These are phyloP conservation scores for Delichon dasypus DNA, from an alignment of 2,797 vertebrate species.

Conservation along the genomic window DNA sequence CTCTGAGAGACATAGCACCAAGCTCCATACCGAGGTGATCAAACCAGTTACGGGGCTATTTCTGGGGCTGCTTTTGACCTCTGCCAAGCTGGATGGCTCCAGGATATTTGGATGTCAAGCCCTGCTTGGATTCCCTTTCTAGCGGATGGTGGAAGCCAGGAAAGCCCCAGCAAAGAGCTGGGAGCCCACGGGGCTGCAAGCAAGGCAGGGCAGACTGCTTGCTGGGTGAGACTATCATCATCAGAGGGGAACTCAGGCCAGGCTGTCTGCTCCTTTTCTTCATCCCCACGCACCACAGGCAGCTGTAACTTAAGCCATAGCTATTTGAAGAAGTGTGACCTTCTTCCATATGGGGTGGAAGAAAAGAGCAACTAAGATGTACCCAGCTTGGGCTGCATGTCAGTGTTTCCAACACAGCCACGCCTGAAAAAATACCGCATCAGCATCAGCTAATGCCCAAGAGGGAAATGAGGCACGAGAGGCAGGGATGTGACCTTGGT, in stretches of 20 bases:
- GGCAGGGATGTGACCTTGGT: not conserved
- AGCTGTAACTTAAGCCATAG: not conserved
- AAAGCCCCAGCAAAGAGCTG: not conserved
- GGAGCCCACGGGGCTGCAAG: not conserved
- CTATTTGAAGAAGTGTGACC: constrained; percentile 26
- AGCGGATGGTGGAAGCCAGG: not conserved
- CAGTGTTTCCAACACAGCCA: not conserved
- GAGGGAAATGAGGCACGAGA: not conserved
- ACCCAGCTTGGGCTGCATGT: not conserved
- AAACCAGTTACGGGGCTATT: not conserved
- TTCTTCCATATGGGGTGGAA: not conserved
- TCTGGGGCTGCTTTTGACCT: not conserved
- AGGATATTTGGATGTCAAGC: not conserved
- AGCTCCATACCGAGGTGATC: not conserved
- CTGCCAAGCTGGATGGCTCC: not conserved
- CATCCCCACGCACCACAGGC: not conserved
- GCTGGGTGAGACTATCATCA: fast-evolving
- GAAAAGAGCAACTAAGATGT: not conserved
- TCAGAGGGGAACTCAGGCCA: not conserved
- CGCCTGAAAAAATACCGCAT: not conserved
- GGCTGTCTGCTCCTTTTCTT: not conserved
- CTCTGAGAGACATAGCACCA: fast-evolving
- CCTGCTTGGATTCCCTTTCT: not conserved
- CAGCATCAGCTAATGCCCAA: not conserved
- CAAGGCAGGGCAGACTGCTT: not conserved